Evolutionary conservation across 2,888 invertebrate genomes (phyloP), one percentile per base, ranked within the genome.

Genomic region (Yponomeuta plumbellus): DNA sequence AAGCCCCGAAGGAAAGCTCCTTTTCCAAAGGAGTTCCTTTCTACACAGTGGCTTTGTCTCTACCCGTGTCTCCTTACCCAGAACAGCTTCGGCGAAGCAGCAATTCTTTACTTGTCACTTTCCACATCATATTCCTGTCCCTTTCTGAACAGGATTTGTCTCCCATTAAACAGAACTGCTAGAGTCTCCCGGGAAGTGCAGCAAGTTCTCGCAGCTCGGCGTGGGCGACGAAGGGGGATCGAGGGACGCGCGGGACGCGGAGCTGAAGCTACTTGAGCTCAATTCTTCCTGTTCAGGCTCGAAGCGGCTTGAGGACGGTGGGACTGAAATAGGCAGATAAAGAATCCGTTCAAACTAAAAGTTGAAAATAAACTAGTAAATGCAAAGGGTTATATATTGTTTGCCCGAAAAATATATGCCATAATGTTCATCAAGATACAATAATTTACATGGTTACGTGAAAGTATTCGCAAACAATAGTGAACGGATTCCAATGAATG

Each of bases 261-360:
- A 96, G 79, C 96, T 96, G 76, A 96, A 95, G 82, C 96, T 96
- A 83, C 96, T 96, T 52, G 96, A 95, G 80, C 96, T 96, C 65
- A 96, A 85, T 79, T 96, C 96, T 80, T 96, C 96, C 64, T 93
- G 93, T 74, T 95, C 94, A 23, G 92, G 92, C 68, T 93, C 95
- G 73, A 93, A 93, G 40, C 94, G 93, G 66, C 93, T 74, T 26
- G 79, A 67, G 66, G 78, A 77, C 34, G 73, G 86, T 85, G 81
- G 13, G 1, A 26, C 61, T 61, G 61, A n/a, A 61, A 61, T 26
- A 13, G 1, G 26, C 8, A 17, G 17, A 17, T 52, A 3, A 39
- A 39, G 39, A 11, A 8, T 44, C 8, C 44, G 2, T 44, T 11
- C 13, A 13, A 44, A 44, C 1, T 1, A 2, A 44, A 44, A 2